Evolutionary conservation across 2,113 vertebrate species (phyloP), one percentile per base, ranked within the genome.

Genomic region (Fregata magnificens): DNA sequence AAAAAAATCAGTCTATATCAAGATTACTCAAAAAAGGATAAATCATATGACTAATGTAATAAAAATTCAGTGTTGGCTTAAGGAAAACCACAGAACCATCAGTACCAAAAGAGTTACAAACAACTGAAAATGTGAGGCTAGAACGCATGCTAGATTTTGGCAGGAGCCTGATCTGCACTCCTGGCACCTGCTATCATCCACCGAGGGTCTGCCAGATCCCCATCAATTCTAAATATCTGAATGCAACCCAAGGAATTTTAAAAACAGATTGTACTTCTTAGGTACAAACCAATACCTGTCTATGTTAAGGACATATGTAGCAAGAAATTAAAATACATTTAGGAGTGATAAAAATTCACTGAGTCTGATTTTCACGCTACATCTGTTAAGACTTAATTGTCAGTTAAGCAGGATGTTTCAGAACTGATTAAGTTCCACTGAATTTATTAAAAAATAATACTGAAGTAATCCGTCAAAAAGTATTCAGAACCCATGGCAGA

Each of bases 251-350:
- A 94, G 50, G 56, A 89, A 89, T 94, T 95, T 73, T 80, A 79
- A 93, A 95, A 91, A 55, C 77, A 87, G 88, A 88, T 32, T 69
- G 62, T 45, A 94, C 82, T 95, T 92, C 52, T 91, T 77, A 55
- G 44, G 62, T 82, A 89, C 77, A 91, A 91, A 93, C 44, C 49
- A 78, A 94, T 94, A 94, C 65, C 87, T 95, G 79, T 36, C 63
- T 73, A 26, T 34, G 53, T 61, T 89, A 71, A 65, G 73, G 78
- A 96, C 45, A 47, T 56, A 85, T 6, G 53, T 53, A 77, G 32
- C 81, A 95, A 96, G 73, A 96, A 92, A 96, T 87, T 89, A 80
- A 92, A 95, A 94, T 86, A 89, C 34, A 91, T 49, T 93, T 86
- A 85, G 71, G 66, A 94, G 86, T 82, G 86, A 91, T 62, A 96